phyloP scores from a whole-genome alignment of 1,140 invertebrate genomes.

The Lanistes nyassanus region DNA sequence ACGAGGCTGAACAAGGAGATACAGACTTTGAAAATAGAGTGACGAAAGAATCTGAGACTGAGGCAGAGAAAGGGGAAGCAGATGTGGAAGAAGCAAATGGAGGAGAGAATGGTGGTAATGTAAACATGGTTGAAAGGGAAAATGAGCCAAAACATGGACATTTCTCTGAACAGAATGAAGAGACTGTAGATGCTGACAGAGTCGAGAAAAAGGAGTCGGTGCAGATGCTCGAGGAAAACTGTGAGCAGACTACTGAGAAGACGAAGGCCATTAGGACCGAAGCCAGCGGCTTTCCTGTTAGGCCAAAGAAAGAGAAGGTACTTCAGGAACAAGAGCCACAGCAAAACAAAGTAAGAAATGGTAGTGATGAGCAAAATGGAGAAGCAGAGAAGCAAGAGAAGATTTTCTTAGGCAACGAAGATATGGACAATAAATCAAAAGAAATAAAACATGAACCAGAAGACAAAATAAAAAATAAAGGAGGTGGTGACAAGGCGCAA shows the following conservation, averaged over 20 bases:
- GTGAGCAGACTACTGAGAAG: background rate
- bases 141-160: background rate
- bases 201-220: background rate
- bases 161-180: background rate
- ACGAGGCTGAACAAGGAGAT: background rate
- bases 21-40: no score
- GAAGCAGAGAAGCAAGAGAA: no score
- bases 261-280: background rate
- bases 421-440: background rate
- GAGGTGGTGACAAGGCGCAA: conserved; percentile 7
- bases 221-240: background rate
- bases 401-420: background rate
- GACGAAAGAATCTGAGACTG: background rate
- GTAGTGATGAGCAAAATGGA: no score
- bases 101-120: background rate
- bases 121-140: conserved; percentile 4
- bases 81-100: background rate
- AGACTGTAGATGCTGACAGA: background rate
- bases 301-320: no score
- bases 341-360: no score
- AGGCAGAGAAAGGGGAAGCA: background rate
- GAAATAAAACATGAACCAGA: background rate
- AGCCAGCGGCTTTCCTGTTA: no score
- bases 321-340: no score
- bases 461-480: background rate